phyloP scores from a whole-genome alignment of 2,113 vertebrate species.

The Polyodon spathula region DNA sequence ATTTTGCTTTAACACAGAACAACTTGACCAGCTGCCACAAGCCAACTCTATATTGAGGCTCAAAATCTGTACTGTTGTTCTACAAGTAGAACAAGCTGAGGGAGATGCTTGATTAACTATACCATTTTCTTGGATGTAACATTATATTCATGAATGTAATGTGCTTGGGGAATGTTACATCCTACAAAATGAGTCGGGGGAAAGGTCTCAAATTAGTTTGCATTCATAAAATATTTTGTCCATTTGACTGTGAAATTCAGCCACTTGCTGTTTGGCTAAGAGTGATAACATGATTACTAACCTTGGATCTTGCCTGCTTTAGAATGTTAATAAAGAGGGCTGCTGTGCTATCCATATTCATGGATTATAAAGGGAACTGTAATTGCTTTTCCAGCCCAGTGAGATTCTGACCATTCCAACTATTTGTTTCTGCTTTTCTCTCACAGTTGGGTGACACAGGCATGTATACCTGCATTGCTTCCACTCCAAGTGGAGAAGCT shows the following conservation, averaged over 20 bases:
- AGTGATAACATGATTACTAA: conserved; percentile 6
- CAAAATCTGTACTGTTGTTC: too few relatives aligned
- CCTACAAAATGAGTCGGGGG: conserved; percentile 1
- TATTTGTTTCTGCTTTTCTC: conserved; percentile 30
- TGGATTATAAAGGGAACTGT: conserved; percentile 17
- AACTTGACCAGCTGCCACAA: too few relatives aligned
- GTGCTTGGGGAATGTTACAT: conserved; percentile 17
- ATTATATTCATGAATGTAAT: conserved; percentile 42
- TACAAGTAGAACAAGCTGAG: too few relatives aligned
- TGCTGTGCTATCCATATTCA: conserved; percentile 1
- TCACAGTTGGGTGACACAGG: conserved; percentile 85
- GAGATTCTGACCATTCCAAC: conserved; percentile 39
- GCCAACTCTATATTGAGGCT: too few relatives aligned
- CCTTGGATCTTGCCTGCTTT: not conserved
- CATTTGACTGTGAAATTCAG: conserved; percentile 1
- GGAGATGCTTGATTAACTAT: not conserved
- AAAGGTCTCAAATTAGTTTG: conserved; percentile 39
- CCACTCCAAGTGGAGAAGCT: conserved; percentile 89
- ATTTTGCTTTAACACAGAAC: too few relatives aligned
- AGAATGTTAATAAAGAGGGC: conserved; percentile 4
- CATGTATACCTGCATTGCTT: conserved; percentile 86
- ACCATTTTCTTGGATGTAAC: not conserved
- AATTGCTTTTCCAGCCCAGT: conserved; percentile 42
- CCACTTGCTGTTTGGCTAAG: conserved; percentile 33
- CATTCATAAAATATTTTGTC: conserved; percentile 24